These are phyloP conservation scores for Enteromius afrohamiltoni DNA, from an alignment of 2,797 vertebrate genomes.

Conservation along the genomic window DNA sequence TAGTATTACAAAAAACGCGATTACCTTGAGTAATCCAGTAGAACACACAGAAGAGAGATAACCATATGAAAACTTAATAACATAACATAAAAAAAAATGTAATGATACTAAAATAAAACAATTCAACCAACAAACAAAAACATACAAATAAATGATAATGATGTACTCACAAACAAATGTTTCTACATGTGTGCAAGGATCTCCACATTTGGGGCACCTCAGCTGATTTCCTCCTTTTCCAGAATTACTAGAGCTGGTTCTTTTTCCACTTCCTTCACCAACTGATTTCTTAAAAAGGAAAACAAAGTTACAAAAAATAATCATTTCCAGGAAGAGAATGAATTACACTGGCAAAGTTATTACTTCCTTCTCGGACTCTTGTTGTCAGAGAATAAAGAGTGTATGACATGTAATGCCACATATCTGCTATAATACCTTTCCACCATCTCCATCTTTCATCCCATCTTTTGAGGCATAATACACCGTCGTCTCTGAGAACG, in stretches of 20 bases:
- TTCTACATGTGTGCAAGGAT: constrained; percentile 88
- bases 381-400: neutral
- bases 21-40: neutral
- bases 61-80: neutral
- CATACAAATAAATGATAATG: constrained; percentile 42
- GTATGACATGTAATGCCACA: neutral
- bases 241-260: constrained; percentile 80
- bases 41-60: neutral
- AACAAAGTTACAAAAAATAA: neutral
- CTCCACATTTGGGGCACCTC: constrained; percentile 88
- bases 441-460: constrained; percentile 84
- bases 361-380: neutral
- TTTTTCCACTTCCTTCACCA: constrained; percentile 75
- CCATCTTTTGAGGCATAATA: constrained; percentile 87
- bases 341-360: neutral
- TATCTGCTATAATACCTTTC: constrained; percentile 74
- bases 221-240: constrained; percentile 88
- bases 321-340: neutral
- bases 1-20: neutral
- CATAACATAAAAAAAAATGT: neutral
- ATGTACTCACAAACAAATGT: constrained; percentile 89
- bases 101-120: neutral
- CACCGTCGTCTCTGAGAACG: constrained; percentile 83
- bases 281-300: constrained; percentile 77
- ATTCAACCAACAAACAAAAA: neutral